phyloP scores from a whole-genome alignment of 64 coral and sea anemone genomes.

The Trachythela sp. region DNA sequence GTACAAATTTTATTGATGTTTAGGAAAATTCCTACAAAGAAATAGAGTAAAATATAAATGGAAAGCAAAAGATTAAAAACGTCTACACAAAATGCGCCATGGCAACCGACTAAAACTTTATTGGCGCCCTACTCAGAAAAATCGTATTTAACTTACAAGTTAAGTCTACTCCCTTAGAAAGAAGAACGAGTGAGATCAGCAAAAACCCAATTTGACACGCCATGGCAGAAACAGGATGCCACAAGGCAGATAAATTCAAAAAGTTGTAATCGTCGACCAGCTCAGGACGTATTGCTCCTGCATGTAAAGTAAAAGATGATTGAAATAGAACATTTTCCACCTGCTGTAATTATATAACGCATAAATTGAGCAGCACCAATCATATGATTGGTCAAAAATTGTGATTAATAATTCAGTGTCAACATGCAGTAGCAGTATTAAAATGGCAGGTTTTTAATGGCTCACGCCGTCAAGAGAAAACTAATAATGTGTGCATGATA shows the following conservation, averaged over 20 bases:
- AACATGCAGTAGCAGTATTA: background rate
- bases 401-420: background rate
- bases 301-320: background rate
- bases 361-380: background rate
- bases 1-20: background rate
- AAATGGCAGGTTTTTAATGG: background rate
- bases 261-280: background rate
- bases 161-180: background rate
- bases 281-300: background rate
- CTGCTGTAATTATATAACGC: background rate
- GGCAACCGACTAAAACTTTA: background rate
- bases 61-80: background rate
- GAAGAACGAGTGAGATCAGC: background rate
- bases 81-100: background rate
- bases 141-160: background rate
- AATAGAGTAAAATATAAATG: background rate
- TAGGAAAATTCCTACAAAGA: too few species aligned
- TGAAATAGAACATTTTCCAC: background rate
- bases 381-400: conserved; percentile 1
- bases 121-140: background rate
- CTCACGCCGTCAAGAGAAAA: background rate
- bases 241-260: too few species aligned
- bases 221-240: background rate
- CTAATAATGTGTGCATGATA: background rate
- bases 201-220: background rate